A percentile compares a stretch with the other conserved stretches of the same genome.
These are phyloP conservation scores for Drosophila lacicola DNA, from an alignment of 2,888 invertebrate genomes.

Conservation along the genomic window DNA sequence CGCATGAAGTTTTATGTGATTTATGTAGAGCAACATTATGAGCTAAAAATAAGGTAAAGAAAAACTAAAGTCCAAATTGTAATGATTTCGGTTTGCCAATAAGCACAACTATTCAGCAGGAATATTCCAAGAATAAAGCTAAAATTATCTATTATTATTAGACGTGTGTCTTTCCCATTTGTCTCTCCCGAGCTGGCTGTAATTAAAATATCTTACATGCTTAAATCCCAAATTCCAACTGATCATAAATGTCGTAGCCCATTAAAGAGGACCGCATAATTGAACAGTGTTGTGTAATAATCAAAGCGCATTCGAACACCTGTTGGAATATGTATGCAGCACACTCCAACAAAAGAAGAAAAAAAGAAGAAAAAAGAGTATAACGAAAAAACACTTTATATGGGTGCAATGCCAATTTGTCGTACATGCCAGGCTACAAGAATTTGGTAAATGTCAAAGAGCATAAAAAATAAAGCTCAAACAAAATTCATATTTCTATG, in stretches of 20 bases:
- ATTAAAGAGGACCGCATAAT: slow-evolving; percentile 33
- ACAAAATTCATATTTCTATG: slow-evolving; percentile 45
- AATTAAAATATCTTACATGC: slow-evolving; percentile 1
- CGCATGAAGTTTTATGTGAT: background rate
- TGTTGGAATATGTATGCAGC: slow-evolving; percentile 25
- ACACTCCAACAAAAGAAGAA: background rate
- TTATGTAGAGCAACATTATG: background rate
- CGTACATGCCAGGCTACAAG: slow-evolving; percentile 40
- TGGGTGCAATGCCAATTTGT: slow-evolving; percentile 49
- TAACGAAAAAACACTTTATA: slow-evolving; percentile 20
- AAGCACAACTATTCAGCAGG: background rate
- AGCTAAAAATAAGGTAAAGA: too few relatives aligned
- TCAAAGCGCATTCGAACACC: slow-evolving; percentile 37
- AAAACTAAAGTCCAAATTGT: too few relatives aligned
- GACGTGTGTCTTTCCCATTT: too few relatives aligned
- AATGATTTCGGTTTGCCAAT: background rate
- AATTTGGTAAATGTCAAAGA: slow-evolving; percentile 49
- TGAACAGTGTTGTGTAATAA: slow-evolving; percentile 33
- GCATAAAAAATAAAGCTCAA: slow-evolving; percentile 26
- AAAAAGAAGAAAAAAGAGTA: background rate
- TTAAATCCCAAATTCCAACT: background rate
- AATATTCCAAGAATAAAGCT: too few relatives aligned
- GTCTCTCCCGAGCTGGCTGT: background rate
- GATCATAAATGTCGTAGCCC: slow-evolving; percentile 13
- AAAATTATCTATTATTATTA: too few relatives aligned